A percentile compares a stretch with the other conserved stretches of the same genome.
Evolutionary conservation across 2,113 vertebrate species (phyloP).

Genomic region (Bubo scandiacus): DNA sequence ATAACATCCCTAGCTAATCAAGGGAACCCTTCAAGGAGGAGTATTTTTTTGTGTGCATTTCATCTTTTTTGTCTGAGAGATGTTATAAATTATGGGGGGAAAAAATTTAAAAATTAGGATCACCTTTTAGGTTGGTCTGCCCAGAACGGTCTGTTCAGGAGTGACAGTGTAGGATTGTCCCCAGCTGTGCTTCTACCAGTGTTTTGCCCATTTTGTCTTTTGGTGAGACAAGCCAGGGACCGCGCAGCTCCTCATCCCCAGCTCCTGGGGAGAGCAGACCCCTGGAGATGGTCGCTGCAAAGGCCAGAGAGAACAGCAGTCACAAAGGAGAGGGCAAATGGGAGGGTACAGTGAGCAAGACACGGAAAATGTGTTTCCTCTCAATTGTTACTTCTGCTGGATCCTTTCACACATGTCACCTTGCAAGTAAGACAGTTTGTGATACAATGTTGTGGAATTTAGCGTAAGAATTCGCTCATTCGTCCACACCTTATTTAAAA

Average conservation of each 20-base stretch:
- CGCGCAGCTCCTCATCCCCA: neutral
- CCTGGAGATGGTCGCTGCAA: neutral
- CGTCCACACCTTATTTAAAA: neutral
- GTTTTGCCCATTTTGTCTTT: neutral
- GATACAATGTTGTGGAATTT: neutral
- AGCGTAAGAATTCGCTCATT: neutral
- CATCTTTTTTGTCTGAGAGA: neutral
- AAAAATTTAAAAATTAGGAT: neutral
- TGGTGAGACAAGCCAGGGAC: accelerated
- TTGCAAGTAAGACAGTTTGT: neutral
- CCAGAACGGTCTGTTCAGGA: neutral
- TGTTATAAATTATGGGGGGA: neutral
- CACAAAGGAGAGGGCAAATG: neutral
- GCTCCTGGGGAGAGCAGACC: neutral
- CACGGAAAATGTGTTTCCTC: neutral
- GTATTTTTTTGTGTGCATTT: neutral
- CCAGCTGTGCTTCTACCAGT: neutral
- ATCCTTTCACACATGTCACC: neutral
- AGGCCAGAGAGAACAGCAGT: neutral
- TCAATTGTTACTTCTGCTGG: neutral
- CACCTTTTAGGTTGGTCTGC: neutral
- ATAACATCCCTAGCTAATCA: neutral
- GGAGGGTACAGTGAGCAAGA: neutral
- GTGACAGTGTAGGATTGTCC: neutral
- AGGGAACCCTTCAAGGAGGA: neutral